Conservation (phyloP, 2,888 invertebrate species). For the Dynastes hyllus region DNA sequence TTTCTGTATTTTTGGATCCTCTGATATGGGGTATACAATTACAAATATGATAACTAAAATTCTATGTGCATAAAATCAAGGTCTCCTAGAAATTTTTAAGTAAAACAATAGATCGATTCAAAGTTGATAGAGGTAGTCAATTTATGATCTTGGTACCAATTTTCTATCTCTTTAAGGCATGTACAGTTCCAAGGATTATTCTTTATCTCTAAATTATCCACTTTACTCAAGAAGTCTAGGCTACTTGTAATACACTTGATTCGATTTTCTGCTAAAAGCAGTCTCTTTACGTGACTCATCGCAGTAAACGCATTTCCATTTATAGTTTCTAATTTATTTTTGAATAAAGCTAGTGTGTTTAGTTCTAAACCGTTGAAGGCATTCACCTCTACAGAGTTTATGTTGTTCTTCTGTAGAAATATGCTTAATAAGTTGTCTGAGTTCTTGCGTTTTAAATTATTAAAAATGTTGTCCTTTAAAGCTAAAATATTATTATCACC, state of each 20-base stretch:
- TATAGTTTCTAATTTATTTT: neutral
- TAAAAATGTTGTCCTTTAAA: slow-evolving; percentile 59
- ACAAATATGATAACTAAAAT: too few relatives aligned
- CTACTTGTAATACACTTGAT: neutral
- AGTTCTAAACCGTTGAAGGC: too few relatives aligned
- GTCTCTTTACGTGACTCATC: neutral
- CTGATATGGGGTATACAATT: too few relatives aligned
- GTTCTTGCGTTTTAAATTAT: slow-evolving; percentile 23
- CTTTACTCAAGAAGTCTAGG: slow-evolving; percentile 32
- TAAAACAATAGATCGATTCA: neutral
- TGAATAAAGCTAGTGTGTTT: neutral
- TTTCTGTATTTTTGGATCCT: too few relatives aligned
- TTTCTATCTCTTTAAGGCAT: slow-evolving; percentile 17
- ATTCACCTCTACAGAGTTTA: neutral
- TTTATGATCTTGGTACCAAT: neutral
- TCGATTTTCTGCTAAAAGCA: neutral
- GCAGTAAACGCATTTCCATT: neutral
- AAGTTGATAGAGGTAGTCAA: neutral
- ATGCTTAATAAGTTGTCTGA: neutral
- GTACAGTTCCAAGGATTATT: slow-evolving; percentile 45
- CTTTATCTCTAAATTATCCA: slow-evolving; percentile 10
- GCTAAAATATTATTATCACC: slow-evolving; percentile 60
- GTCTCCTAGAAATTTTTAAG: too few relatives aligned
- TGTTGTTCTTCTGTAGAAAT: neutral
- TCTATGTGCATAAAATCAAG: too few relatives aligned